A percentile compares a stretch with the other conserved stretches of the same genome.
These are phyloP conservation scores for Chamaea fasciata DNA, from an alignment of 2,113 vertebrate genomes.

Conservation along the genomic window DNA sequence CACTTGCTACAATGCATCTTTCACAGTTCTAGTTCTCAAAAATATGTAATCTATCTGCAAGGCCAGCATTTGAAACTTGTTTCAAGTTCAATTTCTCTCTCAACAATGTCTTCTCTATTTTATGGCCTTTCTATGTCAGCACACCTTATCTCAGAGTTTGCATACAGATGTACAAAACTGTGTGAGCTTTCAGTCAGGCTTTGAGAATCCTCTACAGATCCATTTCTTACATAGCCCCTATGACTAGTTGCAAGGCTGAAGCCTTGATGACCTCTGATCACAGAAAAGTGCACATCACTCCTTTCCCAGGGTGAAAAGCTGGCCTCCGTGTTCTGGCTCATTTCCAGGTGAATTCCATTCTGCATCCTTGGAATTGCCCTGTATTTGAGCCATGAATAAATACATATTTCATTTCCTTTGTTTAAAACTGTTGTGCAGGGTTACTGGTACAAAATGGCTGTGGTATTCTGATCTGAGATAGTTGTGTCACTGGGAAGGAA, in stretches of 20 bases:
- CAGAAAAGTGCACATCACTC: not conserved
- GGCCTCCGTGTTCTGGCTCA: not conserved
- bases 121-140: not conserved
- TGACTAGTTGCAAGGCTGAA: not conserved
- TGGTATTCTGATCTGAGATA: not conserved
- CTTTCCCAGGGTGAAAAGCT: not conserved
- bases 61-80: not conserved
- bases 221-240: not conserved
- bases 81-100: not conserved
- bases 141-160: not conserved
- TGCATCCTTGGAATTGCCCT: not conserved
- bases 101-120: not conserved
- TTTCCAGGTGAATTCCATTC: not conserved
- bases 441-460: not conserved
- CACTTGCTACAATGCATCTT: not conserved
- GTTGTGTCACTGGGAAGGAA: not conserved
- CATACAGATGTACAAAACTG: not conserved
- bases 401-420: conserved; percentile 10
- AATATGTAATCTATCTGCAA: not conserved
- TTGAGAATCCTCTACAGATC: not conserved
- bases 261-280: not conserved
- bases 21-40: not conserved
- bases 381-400: not conserved
- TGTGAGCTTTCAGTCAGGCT: not conserved
- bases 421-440: not conserved